A percentile compares a stretch with the other conserved stretches of the same genome.
These are phyloP conservation scores for Drosophila fungiperda DNA, from an alignment of 2,888 invertebrate species.

Conservation along the genomic window DNA sequence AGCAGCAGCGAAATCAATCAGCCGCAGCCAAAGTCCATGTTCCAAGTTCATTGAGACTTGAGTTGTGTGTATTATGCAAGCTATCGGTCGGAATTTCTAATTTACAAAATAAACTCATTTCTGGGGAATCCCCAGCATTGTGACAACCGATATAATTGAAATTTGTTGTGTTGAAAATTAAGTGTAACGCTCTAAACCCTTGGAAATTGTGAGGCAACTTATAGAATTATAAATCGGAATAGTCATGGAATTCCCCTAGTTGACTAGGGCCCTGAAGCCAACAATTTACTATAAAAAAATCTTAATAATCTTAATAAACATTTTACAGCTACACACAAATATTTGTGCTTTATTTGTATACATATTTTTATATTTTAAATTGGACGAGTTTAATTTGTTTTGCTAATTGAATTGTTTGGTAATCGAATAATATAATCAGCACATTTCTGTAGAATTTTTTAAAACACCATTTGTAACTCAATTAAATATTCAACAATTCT, in stretches of 20 bases:
- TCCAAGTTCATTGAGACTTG: not conserved
- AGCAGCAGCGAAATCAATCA: slow-evolving; percentile 19
- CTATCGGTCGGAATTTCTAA: not conserved
- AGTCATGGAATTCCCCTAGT: not conserved
- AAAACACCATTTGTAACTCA: not conserved
- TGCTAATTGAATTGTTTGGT: not conserved
- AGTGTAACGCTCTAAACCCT: not conserved
- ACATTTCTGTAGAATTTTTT: not conserved
- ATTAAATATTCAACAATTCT: not conserved
- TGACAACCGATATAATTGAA: not conserved
- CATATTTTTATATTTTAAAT: too few species aligned
- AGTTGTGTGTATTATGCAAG: not conserved
- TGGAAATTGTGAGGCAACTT: not conserved
- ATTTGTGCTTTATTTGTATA: too few species aligned
- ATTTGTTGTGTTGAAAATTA: not conserved
- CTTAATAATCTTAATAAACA: too few species aligned
- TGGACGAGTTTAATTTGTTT: not conserved
- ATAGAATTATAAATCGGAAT: not conserved
- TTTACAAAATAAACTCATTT: not conserved
- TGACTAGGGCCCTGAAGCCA: not conserved
- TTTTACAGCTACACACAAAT: too few species aligned
- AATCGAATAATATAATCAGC: not conserved
- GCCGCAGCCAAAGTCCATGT: not conserved
- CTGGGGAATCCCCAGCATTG: not conserved
- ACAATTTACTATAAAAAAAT: too few species aligned